Evolutionary conservation across 2,888 invertebrate genomes (phyloP).

Genomic region (Cheilosia variabilis): DNA sequence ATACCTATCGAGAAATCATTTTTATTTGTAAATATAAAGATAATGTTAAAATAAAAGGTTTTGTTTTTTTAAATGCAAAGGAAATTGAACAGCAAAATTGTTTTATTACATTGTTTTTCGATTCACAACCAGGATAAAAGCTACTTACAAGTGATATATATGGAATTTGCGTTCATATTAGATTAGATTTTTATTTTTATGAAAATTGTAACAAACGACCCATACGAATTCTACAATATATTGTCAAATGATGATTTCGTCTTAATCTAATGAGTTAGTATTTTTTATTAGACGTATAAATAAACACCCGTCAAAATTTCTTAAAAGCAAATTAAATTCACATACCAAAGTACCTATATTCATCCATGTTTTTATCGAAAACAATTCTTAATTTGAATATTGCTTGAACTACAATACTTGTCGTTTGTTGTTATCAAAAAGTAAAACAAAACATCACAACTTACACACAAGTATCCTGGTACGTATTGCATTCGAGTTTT

Average conservation of each 20-base stretch:
- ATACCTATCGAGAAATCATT: constrained; percentile 17
- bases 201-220: constrained; percentile 25
- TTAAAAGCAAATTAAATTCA: no score
- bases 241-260: constrained; percentile 17
- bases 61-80: constrained; percentile 37
- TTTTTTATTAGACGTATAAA: neutral
- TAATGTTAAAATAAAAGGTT: constrained; percentile 17
- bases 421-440: no score
- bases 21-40: constrained; percentile 14
- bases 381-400: no score
- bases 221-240: constrained; percentile 11
- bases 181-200: neutral
- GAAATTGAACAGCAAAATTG: constrained; percentile 43
- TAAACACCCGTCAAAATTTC: neutral
- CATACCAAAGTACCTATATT: no score
- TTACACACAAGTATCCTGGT: no score
- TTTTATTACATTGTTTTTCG: constrained; percentile 29
- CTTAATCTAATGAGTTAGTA: neutral
- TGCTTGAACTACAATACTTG: no score
- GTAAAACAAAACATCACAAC: no score
- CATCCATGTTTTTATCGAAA: no score
- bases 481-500: no score
- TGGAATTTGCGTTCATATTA: constrained; percentile 6
- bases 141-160: constrained; percentile 40
- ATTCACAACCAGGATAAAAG: constrained; percentile 74